Base-by-base conservation (phyloP, 2,888 invertebrate species). In the Serrognathus titanus region DNA sequence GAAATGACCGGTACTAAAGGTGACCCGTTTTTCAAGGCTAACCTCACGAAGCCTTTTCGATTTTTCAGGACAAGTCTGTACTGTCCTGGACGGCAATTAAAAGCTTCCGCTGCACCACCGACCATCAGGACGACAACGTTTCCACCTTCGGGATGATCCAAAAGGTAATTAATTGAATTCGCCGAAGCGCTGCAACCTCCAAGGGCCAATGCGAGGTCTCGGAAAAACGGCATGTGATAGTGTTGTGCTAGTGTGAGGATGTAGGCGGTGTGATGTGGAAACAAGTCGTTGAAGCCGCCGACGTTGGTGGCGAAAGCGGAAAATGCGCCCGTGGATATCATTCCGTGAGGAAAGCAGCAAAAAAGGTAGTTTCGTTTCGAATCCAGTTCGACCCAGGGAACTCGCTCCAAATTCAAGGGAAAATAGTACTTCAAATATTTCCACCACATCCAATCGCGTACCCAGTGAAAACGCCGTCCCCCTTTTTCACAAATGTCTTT, bases 321-420 rank as follows among this genome's bases (percentile, higher is more conserved):
- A 64, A 92, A 89, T 0, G 87, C 84, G 0, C 96, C 94, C 20
- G 87, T 83, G 48, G 90, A 88, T 11, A 97, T 80, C 61, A 76
- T 68, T 1, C 97, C 97, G 76, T 98, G 97, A 0, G 97, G 97
- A 76, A 93, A 96, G 58, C 86, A 85, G 5, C 94, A 92, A 59
- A 94, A 84, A 13, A 97, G 80, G 72, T 97, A 97, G 76, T 94
- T 94, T 67, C 81, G 85, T 36, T 84, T 79, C 0, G 94, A 87
- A 66, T 91, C 87, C 52, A 97, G 73, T 2, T 96, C 91, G 0
- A 81, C 85, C 0, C 92, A 94, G 73, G 94, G 94, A 0, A 92
- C 84, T 75, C 94, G 93, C 1, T 92, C 85, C 43, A 97, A 79
- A 57, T 84, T 84, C 16, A 93, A 79, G 0, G 97, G 97, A 70